A percentile compares a stretch with the other conserved stretches of the same genome.
phyloP scores from a whole-genome alignment of 2,888 invertebrate species.

The Ganaspis brasiliensis region DNA sequence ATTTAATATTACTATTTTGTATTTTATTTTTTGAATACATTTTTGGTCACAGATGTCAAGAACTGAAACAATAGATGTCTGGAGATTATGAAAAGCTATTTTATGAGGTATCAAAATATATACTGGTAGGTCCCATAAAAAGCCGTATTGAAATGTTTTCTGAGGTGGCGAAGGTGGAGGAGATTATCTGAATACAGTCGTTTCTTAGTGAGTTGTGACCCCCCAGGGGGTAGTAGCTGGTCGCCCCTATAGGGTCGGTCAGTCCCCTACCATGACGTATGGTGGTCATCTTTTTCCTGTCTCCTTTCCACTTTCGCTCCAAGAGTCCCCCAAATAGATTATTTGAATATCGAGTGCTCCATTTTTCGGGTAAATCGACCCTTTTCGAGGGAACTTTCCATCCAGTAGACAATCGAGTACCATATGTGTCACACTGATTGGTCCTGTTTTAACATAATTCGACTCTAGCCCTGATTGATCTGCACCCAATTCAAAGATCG shows the following conservation, averaged over 20 bases:
- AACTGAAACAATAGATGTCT: not conserved
- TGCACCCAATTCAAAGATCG: not conserved
- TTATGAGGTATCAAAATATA: slow-evolving; percentile 35
- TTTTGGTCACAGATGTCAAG: not conserved
- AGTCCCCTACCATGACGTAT: slow-evolving; percentile 72
- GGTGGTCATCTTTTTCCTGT: slow-evolving; percentile 74
- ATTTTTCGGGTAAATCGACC: slow-evolving; percentile 33
- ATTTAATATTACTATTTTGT: too few relatives aligned
- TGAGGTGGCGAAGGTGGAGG: slow-evolving; percentile 66
- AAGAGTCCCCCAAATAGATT: slow-evolving; percentile 67
- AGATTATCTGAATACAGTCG: slow-evolving; percentile 79
- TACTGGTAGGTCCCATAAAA: slow-evolving; percentile 54
- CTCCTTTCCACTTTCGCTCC: slow-evolving; percentile 55
- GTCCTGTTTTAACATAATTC: slow-evolving; percentile 59
- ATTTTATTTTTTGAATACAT: too few relatives aligned
- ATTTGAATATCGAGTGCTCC: slow-evolving; percentile 74
- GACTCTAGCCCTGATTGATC: slow-evolving; percentile 58
- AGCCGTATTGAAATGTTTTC: slow-evolving; percentile 75
- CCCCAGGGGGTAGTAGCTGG: slow-evolving; percentile 74
- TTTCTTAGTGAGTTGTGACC: slow-evolving; percentile 75
- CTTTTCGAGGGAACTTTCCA: slow-evolving; percentile 56
- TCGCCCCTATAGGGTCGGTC: slow-evolving; percentile 62
- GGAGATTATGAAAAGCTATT: slow-evolving; percentile 19
- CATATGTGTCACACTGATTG: slow-evolving; percentile 64
- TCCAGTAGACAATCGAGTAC: slow-evolving; percentile 32